phyloP scores from a whole-genome alignment of 2,113 vertebrate genomes.

The Bombycilla garrulus region DNA sequence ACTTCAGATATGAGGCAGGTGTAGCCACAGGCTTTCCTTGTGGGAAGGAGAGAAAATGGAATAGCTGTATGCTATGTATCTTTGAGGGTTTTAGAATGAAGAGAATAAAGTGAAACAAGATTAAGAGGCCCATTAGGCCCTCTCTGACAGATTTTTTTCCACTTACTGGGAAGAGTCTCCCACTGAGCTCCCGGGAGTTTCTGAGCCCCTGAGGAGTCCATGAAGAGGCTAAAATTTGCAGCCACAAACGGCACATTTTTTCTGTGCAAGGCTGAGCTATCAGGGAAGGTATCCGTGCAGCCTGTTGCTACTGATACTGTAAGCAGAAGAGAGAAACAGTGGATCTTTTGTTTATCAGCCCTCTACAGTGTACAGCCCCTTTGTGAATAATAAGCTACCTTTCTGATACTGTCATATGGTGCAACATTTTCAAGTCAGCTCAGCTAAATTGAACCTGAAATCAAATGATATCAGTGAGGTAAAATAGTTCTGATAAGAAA shows the following conservation, averaged over 20 bases:
- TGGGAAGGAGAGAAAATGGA: background rate
- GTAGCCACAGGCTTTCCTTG: background rate
- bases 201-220: background rate
- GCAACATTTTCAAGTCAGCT: background rate
- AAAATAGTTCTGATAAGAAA: conserved; percentile 4
- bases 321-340: conserved; percentile 37
- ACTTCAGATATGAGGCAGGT: background rate
- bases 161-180: background rate
- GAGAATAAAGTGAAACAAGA: conserved; percentile 7
- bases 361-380: background rate
- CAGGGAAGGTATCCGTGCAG: conserved; percentile 22
- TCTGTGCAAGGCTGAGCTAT: conserved; percentile 3
- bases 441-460: background rate
- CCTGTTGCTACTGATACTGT: conserved; percentile 23
- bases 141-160: background rate
- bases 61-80: background rate
- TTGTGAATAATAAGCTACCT: background rate
- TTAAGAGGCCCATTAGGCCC: background rate
- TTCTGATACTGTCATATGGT: background rate
- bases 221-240: background rate
- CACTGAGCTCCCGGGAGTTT: background rate
- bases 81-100: background rate
- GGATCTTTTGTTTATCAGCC: conserved; percentile 48
- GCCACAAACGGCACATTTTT: background rate
- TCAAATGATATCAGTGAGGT: background rate